Evolutionary conservation across 2,888 invertebrate species (phyloP), one percentile per base, ranked within the genome.

Genomic region (Melinaea menophilus): DNA sequence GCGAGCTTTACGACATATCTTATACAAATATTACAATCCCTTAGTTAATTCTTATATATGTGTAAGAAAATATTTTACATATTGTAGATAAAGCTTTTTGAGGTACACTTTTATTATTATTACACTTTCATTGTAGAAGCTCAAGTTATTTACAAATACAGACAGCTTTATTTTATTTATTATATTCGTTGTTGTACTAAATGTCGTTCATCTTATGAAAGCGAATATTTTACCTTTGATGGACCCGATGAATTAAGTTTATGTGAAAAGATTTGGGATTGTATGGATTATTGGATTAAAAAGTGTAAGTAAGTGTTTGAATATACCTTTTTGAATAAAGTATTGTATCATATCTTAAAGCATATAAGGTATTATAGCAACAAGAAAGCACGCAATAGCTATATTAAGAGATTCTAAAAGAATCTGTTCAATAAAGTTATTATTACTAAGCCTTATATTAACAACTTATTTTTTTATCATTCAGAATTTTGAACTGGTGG

Each of bases 1-100:
- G 41, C 55, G 37, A 63, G 63, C 48, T 64, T 62, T 66, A 61
- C 59, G 65, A 60, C 45, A 59, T 61, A 58, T 51, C 54, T 59
- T 57, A 66, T 62, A 58, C 41, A 59, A 65, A 56, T 55, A 37
- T 34, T 58, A 54, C 35, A 61, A 54, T 59, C n/a, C 55, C 55
- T 31, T 55, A 54, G 51, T 5, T 13, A 22, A 48, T 13, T 41
- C 9, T 2, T 9, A 11, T 5, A 9, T 41, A 3, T 41, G 41
- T 41, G 7, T 41, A 9, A 41, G 41, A 41, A 41, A 41, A 9
- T 41, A 11, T 41, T 41, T 41, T 41, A 22, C 22, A 22, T 1
- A 22, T 22, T 22, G 22, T 22, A 22, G 22, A n/a, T n/a, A n/a
- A n/a, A n/a, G n/a, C n/a, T n/a, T n/a, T n/a, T n/a, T n/a, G n/a